Evolutionary conservation across 2,888 invertebrate species (phyloP).

Genomic region (Phoronis australis): DNA sequence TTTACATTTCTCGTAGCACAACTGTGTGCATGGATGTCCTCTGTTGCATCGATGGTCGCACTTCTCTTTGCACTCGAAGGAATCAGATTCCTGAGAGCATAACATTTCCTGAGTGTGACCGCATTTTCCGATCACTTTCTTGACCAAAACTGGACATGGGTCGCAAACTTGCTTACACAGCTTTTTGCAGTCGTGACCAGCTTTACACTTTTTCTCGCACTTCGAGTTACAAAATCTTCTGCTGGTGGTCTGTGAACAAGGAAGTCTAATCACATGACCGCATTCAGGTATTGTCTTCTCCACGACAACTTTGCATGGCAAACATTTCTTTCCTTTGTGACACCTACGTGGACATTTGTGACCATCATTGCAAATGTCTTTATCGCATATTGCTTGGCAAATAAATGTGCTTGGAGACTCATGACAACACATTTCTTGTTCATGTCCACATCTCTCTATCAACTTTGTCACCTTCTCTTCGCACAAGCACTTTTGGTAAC

Average conservation of each 20-base stretch:
- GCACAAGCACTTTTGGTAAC: constrained; percentile 12
- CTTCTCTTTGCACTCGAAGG: constrained; percentile 23
- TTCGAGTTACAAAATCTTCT: too few relatives aligned
- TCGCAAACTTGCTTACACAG: constrained; percentile 56
- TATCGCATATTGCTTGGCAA: too few relatives aligned
- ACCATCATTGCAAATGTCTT: too few relatives aligned
- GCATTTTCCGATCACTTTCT: constrained; percentile 30
- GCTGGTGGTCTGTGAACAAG: too few relatives aligned
- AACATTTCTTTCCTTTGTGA: too few relatives aligned
- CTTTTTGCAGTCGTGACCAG: constrained; percentile 38
- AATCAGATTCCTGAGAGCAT: constrained; percentile 21
- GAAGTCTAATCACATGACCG: too few relatives aligned
- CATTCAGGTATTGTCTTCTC: too few relatives aligned
- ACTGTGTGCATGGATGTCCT: constrained; percentile 59
- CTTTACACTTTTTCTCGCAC: too few relatives aligned
- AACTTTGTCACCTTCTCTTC: constrained; percentile 1
- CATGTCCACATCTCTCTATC: background rate
- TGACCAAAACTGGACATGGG: constrained; percentile 23
- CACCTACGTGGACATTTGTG: too few relatives aligned
- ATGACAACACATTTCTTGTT: background rate
- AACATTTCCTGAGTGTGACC: constrained; percentile 29
- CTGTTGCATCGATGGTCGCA: constrained; percentile 51
- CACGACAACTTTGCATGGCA: too few relatives aligned
- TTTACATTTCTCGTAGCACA: too few relatives aligned
- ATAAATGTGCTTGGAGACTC: too few relatives aligned